These are phyloP conservation scores for Phoronis australis DNA, from an alignment of 2,888 invertebrate species.

Conservation along the genomic window DNA sequence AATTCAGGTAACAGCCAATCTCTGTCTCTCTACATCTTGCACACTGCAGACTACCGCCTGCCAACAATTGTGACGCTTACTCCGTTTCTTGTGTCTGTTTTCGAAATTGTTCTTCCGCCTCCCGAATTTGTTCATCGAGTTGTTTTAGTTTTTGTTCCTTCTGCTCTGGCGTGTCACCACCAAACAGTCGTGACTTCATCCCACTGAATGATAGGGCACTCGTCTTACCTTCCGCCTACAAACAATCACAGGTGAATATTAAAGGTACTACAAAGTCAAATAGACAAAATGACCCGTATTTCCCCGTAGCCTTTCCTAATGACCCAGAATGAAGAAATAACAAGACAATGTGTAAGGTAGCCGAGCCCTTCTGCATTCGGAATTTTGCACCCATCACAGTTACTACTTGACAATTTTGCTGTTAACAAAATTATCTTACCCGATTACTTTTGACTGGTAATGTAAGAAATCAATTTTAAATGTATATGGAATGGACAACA, in stretches of 20 bases:
- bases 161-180: slow-evolving; percentile 48
- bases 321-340: neutral
- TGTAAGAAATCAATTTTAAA: no score
- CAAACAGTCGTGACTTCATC: slow-evolving; percentile 48
- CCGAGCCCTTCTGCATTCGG: neutral
- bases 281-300: neutral
- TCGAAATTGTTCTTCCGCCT: slow-evolving; percentile 37
- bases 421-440: no score
- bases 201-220: slow-evolving; percentile 44
- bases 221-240: slow-evolving; percentile 40
- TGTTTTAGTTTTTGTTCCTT: slow-evolving; percentile 45
- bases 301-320: neutral
- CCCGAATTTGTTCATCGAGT: slow-evolving; percentile 46
- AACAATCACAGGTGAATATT: neutral
- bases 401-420: no score
- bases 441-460: no score
- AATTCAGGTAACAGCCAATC: neutral
- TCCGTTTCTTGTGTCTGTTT: slow-evolving; percentile 35
- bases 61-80: slow-evolving; percentile 23
- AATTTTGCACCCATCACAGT: no score
- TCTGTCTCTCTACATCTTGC: no score
- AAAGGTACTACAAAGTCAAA: no score
- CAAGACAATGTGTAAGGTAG: neutral
- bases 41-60: neutral
- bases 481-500: no score